Evolutionary conservation across 2,113 vertebrate genomes (phyloP).

Genomic region (Pelobates fuscus): DNA sequence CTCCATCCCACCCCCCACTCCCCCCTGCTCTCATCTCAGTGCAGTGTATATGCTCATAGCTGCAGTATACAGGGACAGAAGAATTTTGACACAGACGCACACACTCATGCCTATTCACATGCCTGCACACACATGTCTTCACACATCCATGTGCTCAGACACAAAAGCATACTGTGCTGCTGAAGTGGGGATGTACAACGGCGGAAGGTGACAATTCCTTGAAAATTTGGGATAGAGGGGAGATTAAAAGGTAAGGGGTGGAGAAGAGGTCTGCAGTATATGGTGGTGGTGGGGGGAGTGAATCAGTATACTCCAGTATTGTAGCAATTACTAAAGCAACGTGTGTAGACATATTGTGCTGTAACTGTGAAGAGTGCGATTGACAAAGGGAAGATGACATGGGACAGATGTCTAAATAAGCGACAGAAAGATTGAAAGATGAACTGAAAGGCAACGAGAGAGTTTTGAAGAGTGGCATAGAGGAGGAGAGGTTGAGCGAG

Average conservation of each 20-base stretch:
- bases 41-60: slow-evolving; percentile 35
- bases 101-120: slow-evolving; percentile 41
- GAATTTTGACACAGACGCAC: slow-evolving; percentile 14
- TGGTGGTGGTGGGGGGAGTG: slow-evolving; percentile 17
- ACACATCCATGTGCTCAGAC: slow-evolving; percentile 9
- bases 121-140: slow-evolving; percentile 8
- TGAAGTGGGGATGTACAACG: slow-evolving; percentile 33
- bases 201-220: slow-evolving; percentile 40
- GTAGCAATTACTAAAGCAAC: slow-evolving; percentile 19
- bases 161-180: slow-evolving; percentile 5
- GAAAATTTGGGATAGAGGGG: slow-evolving; percentile 54
- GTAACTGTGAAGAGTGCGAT: background rate
- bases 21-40: slow-evolving; percentile 36
- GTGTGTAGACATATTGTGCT: slow-evolving; percentile 13
- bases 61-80: slow-evolving; percentile 42
- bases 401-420: slow-evolving; percentile 11
- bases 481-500: background rate
- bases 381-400: background rate
- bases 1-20: slow-evolving; percentile 23
- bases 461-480: slow-evolving; percentile 10
- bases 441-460: background rate
- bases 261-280: slow-evolving; percentile 38
- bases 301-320: slow-evolving; percentile 41
- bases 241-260: slow-evolving; percentile 41
- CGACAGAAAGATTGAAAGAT: background rate